phyloP scores from a whole-genome alignment of 2,888 invertebrate species.

The Mythimna pallens region DNA sequence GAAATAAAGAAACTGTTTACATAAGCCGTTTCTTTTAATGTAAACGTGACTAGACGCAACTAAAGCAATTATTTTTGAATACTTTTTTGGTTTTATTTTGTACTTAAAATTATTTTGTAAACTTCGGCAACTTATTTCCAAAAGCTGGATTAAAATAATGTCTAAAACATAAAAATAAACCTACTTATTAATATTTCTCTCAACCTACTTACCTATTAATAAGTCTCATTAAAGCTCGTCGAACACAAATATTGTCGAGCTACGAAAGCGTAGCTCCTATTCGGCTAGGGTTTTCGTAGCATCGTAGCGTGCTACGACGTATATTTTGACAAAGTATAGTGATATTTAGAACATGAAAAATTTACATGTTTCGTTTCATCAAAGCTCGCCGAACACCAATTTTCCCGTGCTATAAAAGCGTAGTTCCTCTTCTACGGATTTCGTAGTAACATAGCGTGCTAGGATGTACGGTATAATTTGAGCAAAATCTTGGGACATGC shows the following conservation, averaged over 20 bases:
- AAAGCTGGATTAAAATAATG: background rate
- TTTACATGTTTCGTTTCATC: no score
- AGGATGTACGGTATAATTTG: no score
- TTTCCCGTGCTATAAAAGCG: no score
- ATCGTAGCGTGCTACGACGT: slow-evolving; percentile 20
- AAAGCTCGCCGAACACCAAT: no score
- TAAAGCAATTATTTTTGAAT: slow-evolving; percentile 24
- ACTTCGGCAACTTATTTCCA: background rate
- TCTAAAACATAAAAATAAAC: background rate
- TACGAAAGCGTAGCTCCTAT: slow-evolving; percentile 7
- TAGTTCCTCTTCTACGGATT: no score
- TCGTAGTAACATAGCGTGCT: no score
- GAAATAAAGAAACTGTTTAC: slow-evolving; percentile 11
- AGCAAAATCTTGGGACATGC: no score
- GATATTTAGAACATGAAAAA: no score
- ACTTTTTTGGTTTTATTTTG: slow-evolving; percentile 12
- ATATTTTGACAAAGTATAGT: background rate
- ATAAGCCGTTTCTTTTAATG: background rate
- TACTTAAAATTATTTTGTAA: slow-evolving; percentile 6
- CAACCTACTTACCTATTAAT: no score
- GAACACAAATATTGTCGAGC: background rate
- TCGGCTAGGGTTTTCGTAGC: slow-evolving; percentile 29
- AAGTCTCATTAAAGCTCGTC: background rate
- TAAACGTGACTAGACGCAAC: background rate
- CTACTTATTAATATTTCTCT: background rate